phyloP scores from a whole-genome alignment of 1,140 invertebrate species.

The Cyclargus thomasi region DNA sequence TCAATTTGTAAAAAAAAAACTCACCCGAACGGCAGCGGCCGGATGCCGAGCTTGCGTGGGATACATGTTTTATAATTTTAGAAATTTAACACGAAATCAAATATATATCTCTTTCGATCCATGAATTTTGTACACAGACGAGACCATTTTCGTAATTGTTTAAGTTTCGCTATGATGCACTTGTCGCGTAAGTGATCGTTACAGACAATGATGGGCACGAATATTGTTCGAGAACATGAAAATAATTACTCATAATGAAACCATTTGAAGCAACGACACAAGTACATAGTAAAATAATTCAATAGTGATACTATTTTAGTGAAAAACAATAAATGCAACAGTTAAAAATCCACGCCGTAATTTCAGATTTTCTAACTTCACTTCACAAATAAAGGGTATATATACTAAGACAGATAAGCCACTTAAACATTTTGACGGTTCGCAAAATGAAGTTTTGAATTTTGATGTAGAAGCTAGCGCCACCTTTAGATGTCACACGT shows the following conservation, averaged over 20 bases:
- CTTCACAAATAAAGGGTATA: too few species aligned
- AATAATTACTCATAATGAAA: slow-evolving; percentile 64
- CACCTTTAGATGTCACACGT: too few species aligned
- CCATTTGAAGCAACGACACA: slow-evolving; percentile 34
- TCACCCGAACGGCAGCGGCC: slow-evolving; percentile 64
- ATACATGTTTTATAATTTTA: slow-evolving; percentile 54
- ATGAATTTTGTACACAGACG: slow-evolving; percentile 39
- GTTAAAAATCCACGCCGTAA: slow-evolving; percentile 68
- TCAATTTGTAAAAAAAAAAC: slow-evolving; percentile 39
- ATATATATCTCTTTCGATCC: slow-evolving; percentile 55
- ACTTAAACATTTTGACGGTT: too few species aligned
- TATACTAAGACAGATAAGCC: too few species aligned
- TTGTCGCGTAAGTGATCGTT: slow-evolving; percentile 49
- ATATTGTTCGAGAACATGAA: slow-evolving; percentile 66
- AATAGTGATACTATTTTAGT: slow-evolving; percentile 10
- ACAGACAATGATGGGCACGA: slow-evolving; percentile 71
- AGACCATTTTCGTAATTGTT: slow-evolving; percentile 53
- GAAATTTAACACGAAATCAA: slow-evolving; percentile 49
- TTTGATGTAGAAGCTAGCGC: too few species aligned
- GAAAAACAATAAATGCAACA: slow-evolving; percentile 44
- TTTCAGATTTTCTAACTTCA: slow-evolving; percentile 24
- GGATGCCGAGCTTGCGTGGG: slow-evolving; percentile 66
- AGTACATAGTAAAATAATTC: slow-evolving; percentile 7
- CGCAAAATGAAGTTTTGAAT: too few species aligned
- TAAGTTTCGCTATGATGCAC: slow-evolving; percentile 58